Evolutionary conservation across 2,797 vertebrate genomes (phyloP).

Genomic region (Semaprochilodus insignis): DNA sequence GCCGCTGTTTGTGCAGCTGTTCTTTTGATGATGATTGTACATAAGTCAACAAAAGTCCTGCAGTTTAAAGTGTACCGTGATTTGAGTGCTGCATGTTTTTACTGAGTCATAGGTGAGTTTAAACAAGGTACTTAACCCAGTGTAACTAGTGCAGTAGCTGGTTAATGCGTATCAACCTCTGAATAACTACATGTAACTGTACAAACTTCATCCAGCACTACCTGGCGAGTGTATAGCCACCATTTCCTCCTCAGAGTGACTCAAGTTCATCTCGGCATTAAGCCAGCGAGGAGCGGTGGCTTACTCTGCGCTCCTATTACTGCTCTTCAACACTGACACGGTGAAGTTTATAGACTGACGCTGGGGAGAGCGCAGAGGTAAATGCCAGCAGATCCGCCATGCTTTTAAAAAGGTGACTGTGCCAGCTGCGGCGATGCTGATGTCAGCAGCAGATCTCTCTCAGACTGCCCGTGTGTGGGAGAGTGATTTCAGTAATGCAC

Average conservation of each 20-base stretch:
- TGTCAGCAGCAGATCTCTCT: slow-evolving; percentile 23
- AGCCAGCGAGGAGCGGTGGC: not conserved
- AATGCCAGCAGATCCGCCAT: slow-evolving; percentile 25
- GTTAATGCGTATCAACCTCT: slow-evolving; percentile 13
- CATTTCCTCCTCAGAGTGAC: slow-evolving; percentile 37
- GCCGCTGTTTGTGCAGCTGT: too few species aligned
- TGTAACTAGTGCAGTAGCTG: not conserved
- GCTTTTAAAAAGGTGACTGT: slow-evolving; percentile 49
- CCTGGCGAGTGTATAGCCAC: not conserved
- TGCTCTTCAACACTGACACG: slow-evolving; percentile 4
- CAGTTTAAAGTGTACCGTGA: too few species aligned
- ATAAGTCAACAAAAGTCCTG: too few species aligned
- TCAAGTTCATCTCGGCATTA: slow-evolving; percentile 11
- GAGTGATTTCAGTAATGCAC: slow-evolving; percentile 38
- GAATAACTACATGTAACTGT: slow-evolving; percentile 4
- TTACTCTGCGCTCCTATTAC: slow-evolving; percentile 20
- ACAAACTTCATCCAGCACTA: not conserved
- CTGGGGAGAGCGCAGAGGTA: slow-evolving; percentile 11
- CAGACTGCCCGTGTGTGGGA: slow-evolving; percentile 33
- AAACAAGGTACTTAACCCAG: slow-evolving; percentile 8
- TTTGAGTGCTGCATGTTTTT: too few species aligned
- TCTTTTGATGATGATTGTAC: too few species aligned
- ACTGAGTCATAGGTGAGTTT: not conserved
- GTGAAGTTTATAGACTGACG: slow-evolving; percentile 24
- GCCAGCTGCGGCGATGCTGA: slow-evolving; percentile 20